These are phyloP conservation scores for Enteromius viviparus DNA, from an alignment of 2,797 vertebrate genomes.

Conservation along the genomic window DNA sequence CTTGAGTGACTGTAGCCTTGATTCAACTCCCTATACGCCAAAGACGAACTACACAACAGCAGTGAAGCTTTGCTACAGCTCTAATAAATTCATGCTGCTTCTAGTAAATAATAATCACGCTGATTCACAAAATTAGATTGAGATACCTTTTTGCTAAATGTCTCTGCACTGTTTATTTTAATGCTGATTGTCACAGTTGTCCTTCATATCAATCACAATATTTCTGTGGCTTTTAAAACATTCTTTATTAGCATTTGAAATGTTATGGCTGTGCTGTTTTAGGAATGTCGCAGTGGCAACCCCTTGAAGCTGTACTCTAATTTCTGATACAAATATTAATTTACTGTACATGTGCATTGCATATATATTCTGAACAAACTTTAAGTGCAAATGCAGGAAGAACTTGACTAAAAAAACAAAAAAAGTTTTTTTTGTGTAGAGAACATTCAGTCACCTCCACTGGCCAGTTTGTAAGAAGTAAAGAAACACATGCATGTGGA, in stretches of 20 bases:
- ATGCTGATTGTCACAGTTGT: neutral
- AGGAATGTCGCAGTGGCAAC: neutral
- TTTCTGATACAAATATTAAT: neutral
- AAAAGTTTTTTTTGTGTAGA: neutral
- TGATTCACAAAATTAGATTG: neutral
- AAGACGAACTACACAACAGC: slow-evolving; percentile 7
- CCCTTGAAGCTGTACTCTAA: neutral
- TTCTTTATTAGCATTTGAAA: neutral
- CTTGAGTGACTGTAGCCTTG: slow-evolving; percentile 57
- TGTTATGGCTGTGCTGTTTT: neutral
- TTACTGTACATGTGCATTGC: neutral
- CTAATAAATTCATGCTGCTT: neutral
- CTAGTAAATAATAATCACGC: neutral
- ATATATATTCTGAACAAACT: neutral
- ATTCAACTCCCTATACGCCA: slow-evolving; percentile 50
- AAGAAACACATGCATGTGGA: neutral
- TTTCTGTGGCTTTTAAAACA: neutral
- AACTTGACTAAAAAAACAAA: neutral
- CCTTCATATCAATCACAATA: neutral
- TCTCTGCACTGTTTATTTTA: neutral
- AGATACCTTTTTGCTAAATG: neutral
- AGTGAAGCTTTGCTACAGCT: neutral
- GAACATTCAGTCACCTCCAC: neutral
- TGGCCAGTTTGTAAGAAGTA: neutral
- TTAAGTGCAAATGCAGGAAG: neutral